Evolutionary conservation across 2,113 vertebrate species (phyloP).

Genomic region (Abramis brama): DNA sequence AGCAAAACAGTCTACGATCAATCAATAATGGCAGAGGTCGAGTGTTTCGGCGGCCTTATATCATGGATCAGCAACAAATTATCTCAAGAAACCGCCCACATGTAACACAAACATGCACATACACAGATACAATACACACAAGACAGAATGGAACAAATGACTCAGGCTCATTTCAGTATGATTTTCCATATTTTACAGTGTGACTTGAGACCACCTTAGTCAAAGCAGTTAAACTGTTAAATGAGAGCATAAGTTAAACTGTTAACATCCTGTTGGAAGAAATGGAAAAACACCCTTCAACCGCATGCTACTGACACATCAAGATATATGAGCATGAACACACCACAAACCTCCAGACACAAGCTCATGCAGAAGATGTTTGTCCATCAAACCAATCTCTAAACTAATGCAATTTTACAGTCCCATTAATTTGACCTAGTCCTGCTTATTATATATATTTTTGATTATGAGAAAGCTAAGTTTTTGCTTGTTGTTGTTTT

Average conservation of each 20-base stretch:
- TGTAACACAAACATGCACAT: too few species aligned
- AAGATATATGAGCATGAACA: background rate
- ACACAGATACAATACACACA: too few species aligned
- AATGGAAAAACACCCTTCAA: background rate
- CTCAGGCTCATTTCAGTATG: background rate
- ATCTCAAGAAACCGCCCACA: background rate
- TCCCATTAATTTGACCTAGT: too few species aligned
- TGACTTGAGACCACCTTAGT: background rate
- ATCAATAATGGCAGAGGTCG: too few species aligned
- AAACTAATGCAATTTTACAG: background rate
- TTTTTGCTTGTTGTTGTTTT: background rate
- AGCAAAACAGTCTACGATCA: too few species aligned
- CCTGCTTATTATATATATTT: background rate
- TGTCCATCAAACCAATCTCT: background rate
- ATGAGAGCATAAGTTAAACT: background rate
- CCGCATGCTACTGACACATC: background rate
- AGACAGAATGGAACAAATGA: too few species aligned
- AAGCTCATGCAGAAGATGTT: background rate
- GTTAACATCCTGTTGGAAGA: too few species aligned
- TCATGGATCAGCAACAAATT: too few species aligned
- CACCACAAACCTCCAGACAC: background rate
- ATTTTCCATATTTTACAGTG: background rate
- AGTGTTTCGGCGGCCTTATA: too few species aligned
- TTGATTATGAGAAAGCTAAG: background rate
- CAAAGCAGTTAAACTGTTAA: background rate